Base-by-base conservation (phyloP, 2,888 invertebrate genomes). In the Steromphala cineraria region DNA sequence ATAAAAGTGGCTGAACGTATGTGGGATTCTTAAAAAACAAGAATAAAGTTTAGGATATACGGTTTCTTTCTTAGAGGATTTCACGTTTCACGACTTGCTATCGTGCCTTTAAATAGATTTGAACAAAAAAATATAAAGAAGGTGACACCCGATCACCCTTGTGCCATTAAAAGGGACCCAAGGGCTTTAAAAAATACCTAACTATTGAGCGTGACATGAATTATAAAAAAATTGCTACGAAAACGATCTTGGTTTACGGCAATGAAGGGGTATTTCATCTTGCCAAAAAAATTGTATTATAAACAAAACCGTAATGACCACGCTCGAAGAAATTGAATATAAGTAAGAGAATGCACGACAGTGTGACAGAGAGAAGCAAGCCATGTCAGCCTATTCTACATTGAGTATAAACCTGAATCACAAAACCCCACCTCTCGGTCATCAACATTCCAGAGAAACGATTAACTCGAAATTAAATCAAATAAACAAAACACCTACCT, bases 381-480 rank as follows among this genome's bases (percentile, higher is more conserved):
- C 24, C 55, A 2, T n/a, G 28, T 53, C 53, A 81, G 28, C 53
- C 53, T 53, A 28, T 31, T 13, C 53, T 71, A 71, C 53, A 78
- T 53, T 71, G 46, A 78, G 46, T 52, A 17, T 62, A 62, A 80
- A 28, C 40, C 77, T 67, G n/a, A 78, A 53, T 36, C n/a, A 74
- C 31, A 71, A n/a, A 74, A 67, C 67, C 79, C 46, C 36, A 79
- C 56, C 52, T 31, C 53, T 31, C 31, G 55, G 10, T 10, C 13
- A 10, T 46, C 10, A 46, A 46, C 46, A 46, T 46, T 46, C 46
- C 46, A 46, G 13, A 46, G 46, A 1, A 46, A 10, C 46, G 13
- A 46, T 46, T 13, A 46, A 10, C 46, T 46, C 13, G 13, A 46
- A 46, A 8, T 10, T 46, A 10, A 4, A 46, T 46, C 13, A 78